Base-by-base conservation (phyloP, 2,888 invertebrate species). In the Eretmocerus hayati region DNA sequence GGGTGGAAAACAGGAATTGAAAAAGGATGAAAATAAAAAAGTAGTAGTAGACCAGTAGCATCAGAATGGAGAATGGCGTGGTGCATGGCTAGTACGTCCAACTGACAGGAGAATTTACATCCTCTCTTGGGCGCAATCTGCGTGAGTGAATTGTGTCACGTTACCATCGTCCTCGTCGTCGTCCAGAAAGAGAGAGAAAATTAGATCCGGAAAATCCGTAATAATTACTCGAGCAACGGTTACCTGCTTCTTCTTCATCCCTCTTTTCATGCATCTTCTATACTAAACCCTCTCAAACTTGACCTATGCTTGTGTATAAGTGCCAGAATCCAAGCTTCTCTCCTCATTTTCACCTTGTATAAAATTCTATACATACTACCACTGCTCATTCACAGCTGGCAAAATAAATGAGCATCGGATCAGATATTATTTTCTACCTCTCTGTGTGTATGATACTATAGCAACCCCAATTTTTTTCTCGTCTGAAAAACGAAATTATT, bases 161-260 rank as follows among this genome's bases (percentile, higher is more conserved):
- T 69, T 69, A 66, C 65, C 66, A 68, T 65, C 66, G 67, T 64
- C 62, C 65, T 11, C n/a, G n/a, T n/a, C n/a, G n/a, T n/a, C n/a
- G n/a, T n/a, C n/a, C 30, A 30, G 30, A 13, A 13, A 30, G 30
- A n/a, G 30, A 30, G 13, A 63, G 66, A 68, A 69, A 69, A 69
- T 69, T 68, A 68, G 67, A 69, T 67, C 65, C 65, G 66, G 65
- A 67, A 68, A 69, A 69, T 69, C 69, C 68, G 66, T 67, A 69
- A 68, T 69, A 69, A 69, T 69, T 69, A 65, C 68, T 67, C 65
- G 62, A 46, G 51, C 51, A 42, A 47, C 45, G 48, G 41, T 50
- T 47, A 44, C 32, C 55, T 26, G 26, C 26, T 54, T 48, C n/a
- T n/a, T n/a, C n/a, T n/a, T n/a, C n/a, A n/a, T n/a, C n/a, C n/a